Conservation (phyloP, 1,140 invertebrate genomes). For the Plutomurus gul region DNA sequence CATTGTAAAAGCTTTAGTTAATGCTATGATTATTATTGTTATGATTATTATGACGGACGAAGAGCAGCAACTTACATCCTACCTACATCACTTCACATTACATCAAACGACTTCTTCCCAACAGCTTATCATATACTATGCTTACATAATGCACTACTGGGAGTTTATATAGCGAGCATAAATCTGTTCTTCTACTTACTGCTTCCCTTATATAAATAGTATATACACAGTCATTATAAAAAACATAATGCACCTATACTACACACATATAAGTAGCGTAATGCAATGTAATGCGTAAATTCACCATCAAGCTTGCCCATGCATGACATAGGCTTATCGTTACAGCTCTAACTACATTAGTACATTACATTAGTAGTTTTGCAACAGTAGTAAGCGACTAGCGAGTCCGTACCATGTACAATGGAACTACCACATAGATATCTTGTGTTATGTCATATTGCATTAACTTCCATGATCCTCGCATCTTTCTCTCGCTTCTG, state of each 20-base stretch:
- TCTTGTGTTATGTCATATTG: neutral
- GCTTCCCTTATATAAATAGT: too few relatives aligned
- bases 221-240: too few relatives aligned
- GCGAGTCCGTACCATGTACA: neutral
- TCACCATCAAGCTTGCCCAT: neutral
- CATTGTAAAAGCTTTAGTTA: constrained; percentile 14
- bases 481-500: neutral
- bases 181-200: too few relatives aligned
- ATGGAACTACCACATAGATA: neutral
- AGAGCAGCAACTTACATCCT: neutral
- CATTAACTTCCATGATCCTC: neutral
- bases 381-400: neutral
- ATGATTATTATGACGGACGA: constrained; percentile 7
- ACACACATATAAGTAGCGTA: neutral
- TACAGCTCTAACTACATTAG: neutral
- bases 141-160: too few relatives aligned
- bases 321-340: constrained; percentile 5
- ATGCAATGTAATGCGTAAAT: neutral
- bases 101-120: neutral
- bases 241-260: too few relatives aligned
- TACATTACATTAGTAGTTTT: neutral
- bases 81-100: neutral
- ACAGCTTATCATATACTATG: too few relatives aligned
- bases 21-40: constrained; percentile 10
- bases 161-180: too few relatives aligned